Percentiles rank a stretch among this genome's conserved stretches.
These are phyloP conservation scores for Epistrophe grossulariae DNA, from an alignment of 2,888 invertebrate genomes.

Conservation along the genomic window DNA sequence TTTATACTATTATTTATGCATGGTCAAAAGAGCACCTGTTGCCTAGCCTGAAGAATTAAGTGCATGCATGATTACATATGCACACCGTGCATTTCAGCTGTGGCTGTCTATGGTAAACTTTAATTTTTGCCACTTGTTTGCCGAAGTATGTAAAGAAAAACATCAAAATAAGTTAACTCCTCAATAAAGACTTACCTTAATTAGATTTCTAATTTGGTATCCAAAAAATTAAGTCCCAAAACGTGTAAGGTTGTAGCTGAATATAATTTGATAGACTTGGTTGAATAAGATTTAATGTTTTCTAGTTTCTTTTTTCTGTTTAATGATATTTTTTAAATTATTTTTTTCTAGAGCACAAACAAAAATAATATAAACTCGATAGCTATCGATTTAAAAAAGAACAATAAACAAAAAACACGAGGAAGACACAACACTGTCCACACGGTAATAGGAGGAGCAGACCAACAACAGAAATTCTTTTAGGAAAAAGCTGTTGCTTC, in stretches of 20 bases:
- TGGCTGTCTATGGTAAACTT: not conserved
- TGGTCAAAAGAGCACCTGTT: constrained; percentile 69
- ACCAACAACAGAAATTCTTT: constrained; percentile 66
- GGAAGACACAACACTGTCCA: constrained; percentile 25
- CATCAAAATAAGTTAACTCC: not conserved
- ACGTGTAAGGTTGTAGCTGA: not conserved
- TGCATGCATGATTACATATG: constrained; percentile 40
- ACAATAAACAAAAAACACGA: constrained; percentile 38
- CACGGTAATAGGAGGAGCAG: constrained; percentile 43
- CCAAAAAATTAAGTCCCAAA: constrained; percentile 48
- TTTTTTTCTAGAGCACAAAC: constrained; percentile 9
- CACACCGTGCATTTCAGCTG: constrained; percentile 18
- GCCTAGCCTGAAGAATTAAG: constrained; percentile 54
- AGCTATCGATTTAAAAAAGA: constrained; percentile 22
- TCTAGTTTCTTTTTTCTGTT: constrained; percentile 14
- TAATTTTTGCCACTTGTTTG: not conserved
- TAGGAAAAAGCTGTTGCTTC: constrained; percentile 57
- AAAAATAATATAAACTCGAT: constrained; percentile 3
- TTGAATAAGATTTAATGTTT: constrained; percentile 36
- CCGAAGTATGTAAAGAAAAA: not conserved
- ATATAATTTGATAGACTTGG: not conserved
- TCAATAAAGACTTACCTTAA: constrained; percentile 51
- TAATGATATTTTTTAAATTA: not conserved
- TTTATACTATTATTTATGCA: constrained; percentile 7
- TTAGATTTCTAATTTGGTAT: constrained; percentile 52